A percentile compares a stretch with the other conserved stretches of the same genome.
Evolutionary conservation across 2,888 invertebrate species (phyloP).

Genomic region (Amblyjoppa proteus): DNA sequence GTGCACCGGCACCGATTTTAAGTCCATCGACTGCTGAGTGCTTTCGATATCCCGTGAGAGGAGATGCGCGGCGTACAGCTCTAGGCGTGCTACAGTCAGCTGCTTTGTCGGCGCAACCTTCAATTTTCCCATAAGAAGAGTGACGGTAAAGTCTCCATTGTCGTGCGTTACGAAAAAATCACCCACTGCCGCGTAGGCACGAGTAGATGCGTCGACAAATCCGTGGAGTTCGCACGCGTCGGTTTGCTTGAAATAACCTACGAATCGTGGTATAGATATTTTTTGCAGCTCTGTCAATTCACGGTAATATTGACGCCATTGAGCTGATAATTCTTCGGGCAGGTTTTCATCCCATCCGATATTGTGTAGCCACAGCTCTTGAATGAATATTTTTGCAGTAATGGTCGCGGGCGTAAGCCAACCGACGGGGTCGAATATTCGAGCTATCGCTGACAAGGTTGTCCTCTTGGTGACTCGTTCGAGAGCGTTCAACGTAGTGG

Average conservation of each 20-base stretch:
- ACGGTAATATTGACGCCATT: background rate
- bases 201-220: slow-evolving; percentile 68
- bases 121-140: slow-evolving; percentile 73
- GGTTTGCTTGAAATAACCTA: background rate
- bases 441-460: slow-evolving; percentile 63
- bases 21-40: slow-evolving; percentile 2
- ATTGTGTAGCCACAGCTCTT: slow-evolving; percentile 39
- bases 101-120: slow-evolving; percentile 73
- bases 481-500: background rate
- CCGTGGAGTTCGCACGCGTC: slow-evolving; percentile 61
- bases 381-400: too few species aligned
- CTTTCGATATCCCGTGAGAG: slow-evolving; percentile 31
- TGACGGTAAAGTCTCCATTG: background rate
- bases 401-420: too few species aligned
- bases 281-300: background rate
- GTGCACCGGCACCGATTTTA: background rate
- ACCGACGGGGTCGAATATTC: slow-evolving; percentile 52
- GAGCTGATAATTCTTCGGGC: background rate
- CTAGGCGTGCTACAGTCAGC: slow-evolving; percentile 68
- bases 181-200: slow-evolving; percentile 66
- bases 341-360: slow-evolving; percentile 27
- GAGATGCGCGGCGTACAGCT: slow-evolving; percentile 71
- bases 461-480: slow-evolving; percentile 59
- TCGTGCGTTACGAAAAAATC: slow-evolving; percentile 54
- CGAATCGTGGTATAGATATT: background rate